phyloP scores from a whole-genome alignment of 2,888 invertebrate genomes.

The Amphipyra tragopoginis region DNA sequence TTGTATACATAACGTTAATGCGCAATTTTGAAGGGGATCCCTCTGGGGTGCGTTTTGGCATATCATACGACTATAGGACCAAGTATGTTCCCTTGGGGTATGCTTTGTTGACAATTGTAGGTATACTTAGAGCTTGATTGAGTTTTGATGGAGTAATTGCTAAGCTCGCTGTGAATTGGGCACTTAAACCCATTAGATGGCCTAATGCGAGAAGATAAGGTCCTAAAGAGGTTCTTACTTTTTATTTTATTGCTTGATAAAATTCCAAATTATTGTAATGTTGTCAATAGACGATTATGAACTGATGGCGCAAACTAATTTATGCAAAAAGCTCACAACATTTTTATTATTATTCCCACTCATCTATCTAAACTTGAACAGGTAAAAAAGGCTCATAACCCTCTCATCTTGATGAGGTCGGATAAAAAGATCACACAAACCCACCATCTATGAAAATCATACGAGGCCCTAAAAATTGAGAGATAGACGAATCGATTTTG shows the following conservation, averaged over 20 bases:
- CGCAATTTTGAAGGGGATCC: slow-evolving; percentile 51
- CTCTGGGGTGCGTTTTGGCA: slow-evolving; percentile 15
- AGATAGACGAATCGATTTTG: slow-evolving; percentile 70
- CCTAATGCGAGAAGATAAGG: slow-evolving; percentile 35
- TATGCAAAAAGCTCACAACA: neutral
- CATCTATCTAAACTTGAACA: neutral
- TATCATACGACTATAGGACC: slow-evolving; percentile 20
- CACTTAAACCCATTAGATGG: slow-evolving; percentile 26
- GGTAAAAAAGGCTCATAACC: slow-evolving; percentile 5
- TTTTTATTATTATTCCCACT: neutral
- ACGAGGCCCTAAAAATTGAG: slow-evolving; percentile 59
- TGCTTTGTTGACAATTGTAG: slow-evolving; percentile 24
- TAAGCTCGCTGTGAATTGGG: slow-evolving; percentile 18
- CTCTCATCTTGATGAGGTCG: slow-evolving; percentile 4
- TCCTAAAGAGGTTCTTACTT: slow-evolving; percentile 25
- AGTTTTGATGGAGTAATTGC: slow-evolving; percentile 44
- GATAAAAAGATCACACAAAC: slow-evolving; percentile 48
- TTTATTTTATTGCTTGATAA: slow-evolving; percentile 38
- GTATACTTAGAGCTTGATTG: slow-evolving; percentile 28
- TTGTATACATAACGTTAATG: slow-evolving; percentile 57
- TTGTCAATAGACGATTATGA: slow-evolving; percentile 11
- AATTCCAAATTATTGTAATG: slow-evolving; percentile 35
- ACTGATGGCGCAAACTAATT: slow-evolving; percentile 1
- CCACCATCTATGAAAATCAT: slow-evolving; percentile 40
- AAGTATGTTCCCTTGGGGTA: slow-evolving; percentile 23